Percentiles rank a stretch among this genome's conserved stretches.
Conservation (phyloP, 2,797 vertebrate genomes). For the Lagodon rhomboides region DNA sequence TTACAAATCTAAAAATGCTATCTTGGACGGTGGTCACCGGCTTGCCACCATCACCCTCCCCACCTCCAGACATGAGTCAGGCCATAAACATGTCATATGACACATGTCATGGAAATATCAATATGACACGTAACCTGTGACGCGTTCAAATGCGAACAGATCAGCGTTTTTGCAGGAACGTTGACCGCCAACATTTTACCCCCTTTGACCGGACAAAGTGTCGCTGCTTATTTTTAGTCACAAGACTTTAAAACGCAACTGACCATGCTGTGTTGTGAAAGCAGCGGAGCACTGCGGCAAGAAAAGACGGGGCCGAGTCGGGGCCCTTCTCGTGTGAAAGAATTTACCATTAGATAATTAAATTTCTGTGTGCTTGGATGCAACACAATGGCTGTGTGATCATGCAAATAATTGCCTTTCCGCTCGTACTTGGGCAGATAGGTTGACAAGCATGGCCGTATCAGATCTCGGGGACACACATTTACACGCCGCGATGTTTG, state of each 20-base stretch:
- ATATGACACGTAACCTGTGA: too few relatives aligned
- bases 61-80: too few relatives aligned
- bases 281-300: slow-evolving; percentile 21
- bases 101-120: too few relatives aligned
- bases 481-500: slow-evolving; percentile 54
- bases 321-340: slow-evolving; percentile 52
- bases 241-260: slow-evolving; percentile 11
- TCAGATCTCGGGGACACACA: slow-evolving; percentile 55
- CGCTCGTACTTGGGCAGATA: slow-evolving; percentile 57
- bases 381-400: slow-evolving; percentile 84
- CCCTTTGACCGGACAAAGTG: too few relatives aligned
- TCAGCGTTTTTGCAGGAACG: not conserved
- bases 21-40: too few relatives aligned
- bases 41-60: too few relatives aligned
- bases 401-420: slow-evolving; percentile 87
- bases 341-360: slow-evolving; percentile 83
- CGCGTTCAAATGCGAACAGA: too few relatives aligned
- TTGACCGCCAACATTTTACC: too few relatives aligned
- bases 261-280: slow-evolving; percentile 7
- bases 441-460: slow-evolving; percentile 53
- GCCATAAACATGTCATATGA: too few relatives aligned
- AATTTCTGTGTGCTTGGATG: slow-evolving; percentile 81
- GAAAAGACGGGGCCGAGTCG: slow-evolving; percentile 22
- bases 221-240: slow-evolving; percentile 5
- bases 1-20: too few relatives aligned